Base-by-base conservation (phyloP, 1,140 invertebrate species). In the Orchesella cincta region DNA sequence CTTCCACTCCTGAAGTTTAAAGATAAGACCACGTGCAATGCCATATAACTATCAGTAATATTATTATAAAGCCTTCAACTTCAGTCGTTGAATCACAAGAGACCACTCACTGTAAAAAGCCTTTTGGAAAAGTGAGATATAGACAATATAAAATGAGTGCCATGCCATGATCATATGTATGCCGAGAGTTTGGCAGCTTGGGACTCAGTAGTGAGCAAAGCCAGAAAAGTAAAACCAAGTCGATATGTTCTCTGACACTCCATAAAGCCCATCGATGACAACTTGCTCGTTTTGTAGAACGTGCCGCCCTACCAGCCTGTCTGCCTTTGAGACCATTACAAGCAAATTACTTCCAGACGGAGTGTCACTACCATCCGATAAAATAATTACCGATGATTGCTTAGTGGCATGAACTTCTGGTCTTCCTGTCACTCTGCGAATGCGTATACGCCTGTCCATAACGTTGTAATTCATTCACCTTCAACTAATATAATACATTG, bases 281-380 rank as follows among this genome's bases (percentile, higher is more conserved):
- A 67, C 26, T 67, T 67, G 62, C 26, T 33, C 31, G 62, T 23
- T 31, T 31, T 73, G 18, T 52, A 46, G 29, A 73, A 46, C 3
- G 46, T 31, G 31, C 62, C 31, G 26, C 28, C 31, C 35, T 71
- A 31, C n/a, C 26, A 8, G 14, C 67, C 67, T 71, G 5, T 3
- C 26, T 23, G 54, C 26, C 54, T 8, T 23, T 23, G 54, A 57
- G 54, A 34, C 33, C 76, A 73, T 77, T 77, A 77, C 46, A 54
- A 35, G 39, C 70, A 77, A 77, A 77, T 77, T 77, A 73, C 51
- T 77, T 77, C 76, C 71, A 70, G 67, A 36, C 54, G 67, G 71
- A 70, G 76, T 77, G 70, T 73, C 76, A 77, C 76, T 57, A 35
- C 70, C 76, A 77, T 77, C 71, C 51, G 67, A 77, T 73, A 72